Base-by-base conservation (phyloP, 2,888 invertebrate genomes). In the Drosophila nr. perissopoda region DNA sequence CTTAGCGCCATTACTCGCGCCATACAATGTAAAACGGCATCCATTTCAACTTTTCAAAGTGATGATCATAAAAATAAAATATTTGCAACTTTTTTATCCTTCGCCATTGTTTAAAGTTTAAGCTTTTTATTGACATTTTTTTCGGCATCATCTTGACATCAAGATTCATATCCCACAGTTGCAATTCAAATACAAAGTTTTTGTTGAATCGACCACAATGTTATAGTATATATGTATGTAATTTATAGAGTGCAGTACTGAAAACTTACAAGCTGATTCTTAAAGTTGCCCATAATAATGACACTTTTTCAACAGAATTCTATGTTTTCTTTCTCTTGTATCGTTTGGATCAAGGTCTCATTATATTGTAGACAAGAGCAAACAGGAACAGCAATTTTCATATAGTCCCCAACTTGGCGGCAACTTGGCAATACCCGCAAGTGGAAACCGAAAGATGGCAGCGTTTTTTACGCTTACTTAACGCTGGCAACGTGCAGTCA, bases 381-480 rank as follows among this genome's bases (percentile, higher is more conserved):
- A 11, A 25, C n/a, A n/a, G 46, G 18, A 63, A 70, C 51, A 53
- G 69, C 25, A 57, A 54, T 71, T 63, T 59, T 71, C 66, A 53
- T 64, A 36, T 58, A 63, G 62, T 69, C 62, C 49, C 8, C 51
- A 49, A 18, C 27, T 18, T 67, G 66, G 31, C 60, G 57, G 31
- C 48, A 40, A 63, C 59, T 40, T 57, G 65, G 42, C 62, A 74
- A 61, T 62, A 63, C 40, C 38, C 33, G 18, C 49, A 70, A 74
- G 42, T 46, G 51, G 65, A 69, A 62, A 25, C 46, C 31, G 38
- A 31, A 74, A 53, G 62, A 73, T 64, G 63, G 42, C 54, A 75
- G 13, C 36, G 62, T 58, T 71, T 83, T 88, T 80, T 52, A 66
- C 68, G 88, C 73, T 67, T 69, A 76, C 76, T 79, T 79, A 63